Evolutionary conservation across 2,113 vertebrate genomes (phyloP).

Genomic region (Perognathus longimembris): DNA sequence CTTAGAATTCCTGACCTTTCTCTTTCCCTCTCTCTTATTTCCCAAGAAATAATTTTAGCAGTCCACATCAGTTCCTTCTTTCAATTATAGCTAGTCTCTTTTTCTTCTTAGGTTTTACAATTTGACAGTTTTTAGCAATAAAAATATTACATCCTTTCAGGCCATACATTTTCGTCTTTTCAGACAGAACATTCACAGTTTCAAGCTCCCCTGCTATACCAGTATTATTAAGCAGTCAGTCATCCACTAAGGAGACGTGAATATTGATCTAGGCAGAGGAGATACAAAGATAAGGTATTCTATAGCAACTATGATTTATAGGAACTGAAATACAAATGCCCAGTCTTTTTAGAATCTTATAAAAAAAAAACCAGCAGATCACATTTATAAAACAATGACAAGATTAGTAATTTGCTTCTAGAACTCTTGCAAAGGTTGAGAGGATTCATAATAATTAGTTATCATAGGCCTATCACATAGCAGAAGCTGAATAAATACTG

Average conservation of each 20-base stretch:
- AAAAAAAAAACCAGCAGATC: not conserved
- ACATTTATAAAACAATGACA: not conserved
- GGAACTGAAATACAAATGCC: not conserved
- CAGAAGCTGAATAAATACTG: not conserved
- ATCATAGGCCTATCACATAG: not conserved
- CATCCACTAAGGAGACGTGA: not conserved
- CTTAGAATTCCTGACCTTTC: not conserved
- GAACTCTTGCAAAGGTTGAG: not conserved
- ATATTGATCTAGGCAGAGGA: not conserved
- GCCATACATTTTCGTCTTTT: not conserved
- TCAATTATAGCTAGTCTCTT: not conserved
- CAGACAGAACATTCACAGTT: not conserved
- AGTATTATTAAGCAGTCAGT: not conserved
- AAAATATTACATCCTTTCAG: not conserved
- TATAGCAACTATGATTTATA: not conserved
- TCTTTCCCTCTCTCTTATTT: not conserved
- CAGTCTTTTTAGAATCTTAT: not conserved
- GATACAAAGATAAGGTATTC: not conserved
- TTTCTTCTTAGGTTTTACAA: not conserved
- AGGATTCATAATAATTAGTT: not conserved
- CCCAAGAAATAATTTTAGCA: not conserved
- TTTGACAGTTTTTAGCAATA: not conserved
- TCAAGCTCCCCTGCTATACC: not conserved
- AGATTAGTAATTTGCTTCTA: not conserved
- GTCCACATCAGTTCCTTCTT: constrained; percentile 5